Conservation (phyloP, 1,140 invertebrate species). For the Octopus sinensis region DNA sequence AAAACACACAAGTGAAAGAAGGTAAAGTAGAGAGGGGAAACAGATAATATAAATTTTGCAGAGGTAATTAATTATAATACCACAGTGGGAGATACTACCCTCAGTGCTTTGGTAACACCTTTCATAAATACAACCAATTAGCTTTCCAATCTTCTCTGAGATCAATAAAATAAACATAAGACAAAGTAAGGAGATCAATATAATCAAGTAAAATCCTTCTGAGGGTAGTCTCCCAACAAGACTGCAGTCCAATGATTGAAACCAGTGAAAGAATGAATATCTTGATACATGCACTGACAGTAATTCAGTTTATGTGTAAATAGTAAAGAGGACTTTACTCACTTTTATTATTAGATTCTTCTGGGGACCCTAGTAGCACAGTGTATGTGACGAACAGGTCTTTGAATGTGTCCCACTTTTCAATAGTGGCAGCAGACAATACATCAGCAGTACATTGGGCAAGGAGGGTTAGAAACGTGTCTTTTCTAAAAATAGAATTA, state of each 20-base stretch:
- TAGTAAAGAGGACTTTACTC: neutral
- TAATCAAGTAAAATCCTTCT: neutral
- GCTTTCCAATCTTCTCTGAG: too few species aligned
- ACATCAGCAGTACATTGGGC: slow-evolving; percentile 33
- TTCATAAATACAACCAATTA: too few species aligned
- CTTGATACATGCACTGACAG: neutral
- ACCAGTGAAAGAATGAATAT: neutral
- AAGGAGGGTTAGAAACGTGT: too few species aligned
- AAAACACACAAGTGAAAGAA: too few species aligned
- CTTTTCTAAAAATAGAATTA: too few species aligned
- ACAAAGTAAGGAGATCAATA: neutral
- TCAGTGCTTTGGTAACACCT: too few species aligned
- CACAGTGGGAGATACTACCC: too few species aligned
- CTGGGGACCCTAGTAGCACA: slow-evolving; percentile 33
- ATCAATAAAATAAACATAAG: neutral
- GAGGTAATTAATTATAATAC: too few species aligned
- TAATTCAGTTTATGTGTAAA: neutral
- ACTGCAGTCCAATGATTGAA: neutral
- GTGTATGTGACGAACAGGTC: slow-evolving; percentile 39
- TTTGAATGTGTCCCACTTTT: slow-evolving; percentile 38
- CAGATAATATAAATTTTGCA: too few species aligned
- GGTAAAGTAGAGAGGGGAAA: too few species aligned
- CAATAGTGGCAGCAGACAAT: slow-evolving; percentile 29
- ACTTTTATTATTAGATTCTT: slow-evolving; percentile 29
- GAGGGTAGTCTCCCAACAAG: neutral